Evolutionary conservation across 1,140 invertebrate genomes (phyloP), one percentile per base, ranked within the genome.

Genomic region (Drosophila erecta): DNA sequence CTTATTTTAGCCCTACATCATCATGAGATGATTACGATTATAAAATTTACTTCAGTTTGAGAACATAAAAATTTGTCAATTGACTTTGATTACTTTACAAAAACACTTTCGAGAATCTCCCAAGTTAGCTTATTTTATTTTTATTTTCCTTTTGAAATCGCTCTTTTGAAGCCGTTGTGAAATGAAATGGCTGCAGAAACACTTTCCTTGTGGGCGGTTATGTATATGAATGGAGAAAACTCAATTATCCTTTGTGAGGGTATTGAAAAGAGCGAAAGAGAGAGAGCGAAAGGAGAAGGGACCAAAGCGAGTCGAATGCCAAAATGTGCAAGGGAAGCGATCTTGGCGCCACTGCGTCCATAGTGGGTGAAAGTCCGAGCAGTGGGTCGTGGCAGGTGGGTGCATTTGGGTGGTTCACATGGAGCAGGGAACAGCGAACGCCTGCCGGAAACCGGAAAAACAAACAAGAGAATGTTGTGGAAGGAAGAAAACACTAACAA

Each of bases 321-420:
- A 89, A 86, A 86, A 87, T 76, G 81, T 86, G 83, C 81, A 86
- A 54, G 80, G 61, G 57, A 46, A 76, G 83, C 76, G 76, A 87
- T 87, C 84, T 79, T 87, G 83, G 83, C 83, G 83, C 79, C 84
- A 46, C 12, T 66, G 60, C 50, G 56, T 77, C 57, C 51, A 38
- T 46, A 49, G 54, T 54, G 54, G 53, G 43, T n/a, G 80, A 54
- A 44, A 41, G 66, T 57, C 50, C 50, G 35, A 24, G 50, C 12
- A 22, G 12, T 30, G 22, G 61, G 30, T 35, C 12, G 50, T 10
- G 30, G 11, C 7, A 2, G 49, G 43, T 24, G 59, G 43, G 15
- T 17, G 58, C 35, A 37, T 61, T 12, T 20, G 71, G 40, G 43
- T 22, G 67, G 8, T 8, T 15, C 20, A 24, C 10, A 12, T 20